Conservation (phyloP, 2,888 invertebrate genomes). For the Omphaloscelis lunosa region DNA sequence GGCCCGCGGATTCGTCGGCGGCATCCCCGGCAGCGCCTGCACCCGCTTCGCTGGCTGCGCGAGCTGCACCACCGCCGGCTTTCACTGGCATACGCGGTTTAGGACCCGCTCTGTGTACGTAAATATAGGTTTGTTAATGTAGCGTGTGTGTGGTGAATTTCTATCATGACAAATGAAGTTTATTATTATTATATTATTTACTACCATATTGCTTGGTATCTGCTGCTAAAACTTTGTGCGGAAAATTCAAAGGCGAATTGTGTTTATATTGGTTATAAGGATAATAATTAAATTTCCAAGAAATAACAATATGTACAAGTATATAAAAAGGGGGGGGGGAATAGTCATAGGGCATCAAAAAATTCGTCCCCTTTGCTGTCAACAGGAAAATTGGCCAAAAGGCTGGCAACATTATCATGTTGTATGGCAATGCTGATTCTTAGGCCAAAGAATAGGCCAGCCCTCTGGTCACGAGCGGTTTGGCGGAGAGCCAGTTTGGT, state of each 20-base stretch:
- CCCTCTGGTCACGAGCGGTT: too few relatives aligned
- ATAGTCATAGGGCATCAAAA: too few relatives aligned
- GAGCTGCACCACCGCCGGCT: conserved; percentile 84
- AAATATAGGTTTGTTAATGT: not conserved
- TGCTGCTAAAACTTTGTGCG: not conserved
- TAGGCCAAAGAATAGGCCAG: too few relatives aligned
- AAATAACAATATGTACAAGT: too few relatives aligned
- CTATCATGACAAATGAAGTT: not conserved
- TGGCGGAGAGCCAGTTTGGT: too few relatives aligned
- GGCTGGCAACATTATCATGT: too few relatives aligned
- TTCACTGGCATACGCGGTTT: conserved; percentile 96
- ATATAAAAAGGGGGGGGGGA: too few relatives aligned
- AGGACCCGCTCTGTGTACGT: conserved; percentile 90
- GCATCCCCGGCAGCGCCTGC: conserved; percentile 74
- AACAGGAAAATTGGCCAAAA: too few relatives aligned
- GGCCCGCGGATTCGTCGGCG: conserved; percentile 69
- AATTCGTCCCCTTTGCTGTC: too few relatives aligned
- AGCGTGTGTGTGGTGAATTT: not conserved
- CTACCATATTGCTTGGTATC: not conserved
- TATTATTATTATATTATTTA: not conserved
- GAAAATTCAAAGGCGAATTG: not conserved
- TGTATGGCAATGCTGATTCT: too few relatives aligned
- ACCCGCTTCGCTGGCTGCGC: conserved; percentile 76
- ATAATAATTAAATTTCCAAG: not conserved
- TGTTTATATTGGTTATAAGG: not conserved